These are phyloP conservation scores for Platyrinchus mystaceus DNA, from an alignment of 2,797 vertebrate species.

Conservation along the genomic window DNA sequence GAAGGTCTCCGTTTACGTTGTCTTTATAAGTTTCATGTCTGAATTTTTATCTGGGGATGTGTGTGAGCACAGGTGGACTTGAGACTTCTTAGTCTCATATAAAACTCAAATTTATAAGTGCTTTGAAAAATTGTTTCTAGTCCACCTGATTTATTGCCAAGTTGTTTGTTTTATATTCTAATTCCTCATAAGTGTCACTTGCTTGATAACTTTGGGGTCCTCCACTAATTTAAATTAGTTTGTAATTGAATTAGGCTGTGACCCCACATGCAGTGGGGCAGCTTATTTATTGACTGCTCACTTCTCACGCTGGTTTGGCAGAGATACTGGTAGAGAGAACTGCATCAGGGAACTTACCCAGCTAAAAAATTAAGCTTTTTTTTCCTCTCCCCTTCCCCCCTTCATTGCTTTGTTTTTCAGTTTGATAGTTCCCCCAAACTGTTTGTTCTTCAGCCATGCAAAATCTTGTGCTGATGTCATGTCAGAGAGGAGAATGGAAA, in stretches of 20 bases:
- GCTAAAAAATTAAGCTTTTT: not conserved
- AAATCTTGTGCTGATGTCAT: not conserved
- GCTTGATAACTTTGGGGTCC: not conserved
- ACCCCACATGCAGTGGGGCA: not conserved
- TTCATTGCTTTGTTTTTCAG: not conserved
- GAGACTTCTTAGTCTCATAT: not conserved
- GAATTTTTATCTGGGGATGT: not conserved
- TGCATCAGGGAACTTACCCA: not conserved
- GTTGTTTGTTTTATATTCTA: not conserved
- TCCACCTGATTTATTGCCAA: not conserved
- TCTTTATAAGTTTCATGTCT: not conserved
- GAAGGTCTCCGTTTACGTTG: not conserved
- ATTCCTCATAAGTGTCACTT: not conserved
- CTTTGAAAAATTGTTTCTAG: not conserved
- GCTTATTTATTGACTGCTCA: not conserved
- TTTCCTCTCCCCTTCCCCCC: fast-evolving
- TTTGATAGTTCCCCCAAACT: not conserved
- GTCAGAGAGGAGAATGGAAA: not conserved
- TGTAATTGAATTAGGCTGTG: not conserved
- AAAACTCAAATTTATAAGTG: not conserved
- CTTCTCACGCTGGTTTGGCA: not conserved
- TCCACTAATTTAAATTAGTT: not conserved
- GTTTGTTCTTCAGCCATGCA: not conserved
- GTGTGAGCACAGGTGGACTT: not conserved
- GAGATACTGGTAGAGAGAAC: not conserved